These are phyloP conservation scores for Callionymus lyra DNA, from an alignment of 2,113 vertebrate genomes.

Conservation along the genomic window DNA sequence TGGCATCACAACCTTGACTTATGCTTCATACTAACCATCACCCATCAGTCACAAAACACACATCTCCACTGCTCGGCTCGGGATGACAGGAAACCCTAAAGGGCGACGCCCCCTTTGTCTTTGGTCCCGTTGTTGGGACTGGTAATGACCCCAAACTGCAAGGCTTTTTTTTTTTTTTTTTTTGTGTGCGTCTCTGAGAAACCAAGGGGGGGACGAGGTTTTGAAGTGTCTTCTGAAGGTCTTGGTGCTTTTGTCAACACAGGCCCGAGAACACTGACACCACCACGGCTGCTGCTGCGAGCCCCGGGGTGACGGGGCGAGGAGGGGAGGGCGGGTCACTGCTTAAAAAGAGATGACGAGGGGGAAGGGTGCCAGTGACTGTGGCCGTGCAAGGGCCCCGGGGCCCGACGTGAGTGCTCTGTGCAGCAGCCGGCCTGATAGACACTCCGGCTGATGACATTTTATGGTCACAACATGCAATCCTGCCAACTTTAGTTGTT, in stretches of 20 bases:
- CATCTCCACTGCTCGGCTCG: slow-evolving; percentile 16
- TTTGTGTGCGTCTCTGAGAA: slow-evolving; percentile 48
- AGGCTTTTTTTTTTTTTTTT: slow-evolving; percentile 54
- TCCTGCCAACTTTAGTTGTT: slow-evolving; percentile 54
- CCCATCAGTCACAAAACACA: slow-evolving; percentile 47
- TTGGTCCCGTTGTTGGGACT: slow-evolving; percentile 41
- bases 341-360: slow-evolving; percentile 30
- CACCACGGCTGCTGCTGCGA: slow-evolving; percentile 49
- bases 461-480: slow-evolving; percentile 69
- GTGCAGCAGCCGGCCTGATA: slow-evolving; percentile 58
- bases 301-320: slow-evolving; percentile 39
- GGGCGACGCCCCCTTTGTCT: slow-evolving; percentile 41
- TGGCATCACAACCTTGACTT: slow-evolving; percentile 59
- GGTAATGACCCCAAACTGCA: slow-evolving; percentile 48
- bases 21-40: slow-evolving; percentile 58
- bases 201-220: slow-evolving; percentile 35
- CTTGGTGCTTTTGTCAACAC: slow-evolving; percentile 68
- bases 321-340: slow-evolving; percentile 34
- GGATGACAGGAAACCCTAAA: slow-evolving; percentile 19
- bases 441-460: slow-evolving; percentile 67
- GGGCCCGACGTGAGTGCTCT: slow-evolving; percentile 54
- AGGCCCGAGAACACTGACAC: slow-evolving; percentile 53
- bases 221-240: slow-evolving; percentile 68
- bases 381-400: slow-evolving; percentile 47
- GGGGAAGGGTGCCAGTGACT: slow-evolving; percentile 47